A percentile compares a stretch with the other conserved stretches of the same genome.
phyloP scores from a whole-genome alignment of 2,888 invertebrate genomes.

The Drosophila lacicola region DNA sequence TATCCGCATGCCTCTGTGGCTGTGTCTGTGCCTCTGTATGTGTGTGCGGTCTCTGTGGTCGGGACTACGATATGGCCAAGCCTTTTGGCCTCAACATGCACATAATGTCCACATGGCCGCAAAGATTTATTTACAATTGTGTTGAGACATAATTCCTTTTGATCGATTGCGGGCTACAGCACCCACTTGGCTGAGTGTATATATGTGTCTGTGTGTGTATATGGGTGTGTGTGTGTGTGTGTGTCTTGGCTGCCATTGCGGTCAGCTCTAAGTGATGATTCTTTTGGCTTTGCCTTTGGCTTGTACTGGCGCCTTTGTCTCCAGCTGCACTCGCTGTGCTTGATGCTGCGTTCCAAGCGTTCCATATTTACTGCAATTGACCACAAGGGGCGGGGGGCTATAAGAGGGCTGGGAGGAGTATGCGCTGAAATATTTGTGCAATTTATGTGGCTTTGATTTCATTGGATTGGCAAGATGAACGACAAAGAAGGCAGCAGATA shows the following conservation, averaged over 20 bases:
- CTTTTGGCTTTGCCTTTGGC: conserved; percentile 57
- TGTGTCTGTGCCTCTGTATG: conserved; percentile 10
- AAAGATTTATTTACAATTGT: conserved; percentile 81
- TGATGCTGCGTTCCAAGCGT: conserved; percentile 16
- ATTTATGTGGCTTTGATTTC: conserved; percentile 78
- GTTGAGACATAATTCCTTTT: conserved; percentile 80
- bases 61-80: conserved; percentile 50
- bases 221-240: conserved; percentile 20
- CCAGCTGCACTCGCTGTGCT: conserved; percentile 42
- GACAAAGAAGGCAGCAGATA: conserved; percentile 16
- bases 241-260: conserved; percentile 44
- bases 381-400: neutral
- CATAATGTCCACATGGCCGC: conserved; percentile 78
- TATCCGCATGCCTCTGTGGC: conserved; percentile 25
- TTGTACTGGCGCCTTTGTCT: conserved; percentile 25
- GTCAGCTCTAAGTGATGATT: conserved; percentile 76
- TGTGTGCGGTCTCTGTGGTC: conserved; percentile 32
- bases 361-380: conserved; percentile 40
- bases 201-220: conserved; percentile 11
- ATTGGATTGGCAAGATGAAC: conserved; percentile 66
- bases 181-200: neutral
- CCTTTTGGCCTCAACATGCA: conserved; percentile 65
- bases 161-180: conserved; percentile 69
- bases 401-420: conserved; percentile 4
- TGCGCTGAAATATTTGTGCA: conserved; percentile 71